These are phyloP conservation scores for Sylvicola cinctus DNA, from an alignment of 2,888 invertebrate species.

Conservation along the genomic window DNA sequence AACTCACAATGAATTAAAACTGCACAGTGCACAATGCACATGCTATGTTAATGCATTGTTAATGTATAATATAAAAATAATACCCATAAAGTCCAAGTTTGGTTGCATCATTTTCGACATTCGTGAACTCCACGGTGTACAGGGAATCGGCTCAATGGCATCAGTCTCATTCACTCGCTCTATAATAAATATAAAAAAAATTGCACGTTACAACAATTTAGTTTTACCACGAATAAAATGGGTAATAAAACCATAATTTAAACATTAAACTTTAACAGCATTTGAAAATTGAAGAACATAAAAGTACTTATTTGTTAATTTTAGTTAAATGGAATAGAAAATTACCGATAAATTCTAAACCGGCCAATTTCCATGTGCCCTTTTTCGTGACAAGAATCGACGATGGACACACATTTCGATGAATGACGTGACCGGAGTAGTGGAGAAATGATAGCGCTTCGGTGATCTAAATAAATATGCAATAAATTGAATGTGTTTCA, in stretches of 20 bases:
- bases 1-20: no score
- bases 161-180: constrained; percentile 50
- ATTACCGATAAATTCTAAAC: constrained; percentile 80
- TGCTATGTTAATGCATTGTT: constrained; percentile 1
- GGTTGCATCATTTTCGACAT: constrained; percentile 85
- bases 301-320: no score
- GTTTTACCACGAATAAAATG: no score
- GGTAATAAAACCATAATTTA: no score
- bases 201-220: no score
- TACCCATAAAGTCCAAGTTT: constrained; percentile 79
- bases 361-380: constrained; percentile 92
- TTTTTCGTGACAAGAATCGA: constrained; percentile 79
- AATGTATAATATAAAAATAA: constrained; percentile 1
- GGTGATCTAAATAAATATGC: constrained; percentile 43
- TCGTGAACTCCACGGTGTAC: constrained; percentile 79
- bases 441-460: constrained; percentile 88
- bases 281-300: no score
- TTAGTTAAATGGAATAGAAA: no score
- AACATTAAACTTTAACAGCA: no score
- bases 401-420: constrained; percentile 86
- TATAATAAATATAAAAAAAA: constrained; percentile 25
- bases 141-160: constrained; percentile 48
- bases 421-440: constrained; percentile 67
- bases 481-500: background rate
- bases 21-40: no score